Conservation (phyloP, 2,797 vertebrate genomes). For the Hoplostethus atlanticus region DNA sequence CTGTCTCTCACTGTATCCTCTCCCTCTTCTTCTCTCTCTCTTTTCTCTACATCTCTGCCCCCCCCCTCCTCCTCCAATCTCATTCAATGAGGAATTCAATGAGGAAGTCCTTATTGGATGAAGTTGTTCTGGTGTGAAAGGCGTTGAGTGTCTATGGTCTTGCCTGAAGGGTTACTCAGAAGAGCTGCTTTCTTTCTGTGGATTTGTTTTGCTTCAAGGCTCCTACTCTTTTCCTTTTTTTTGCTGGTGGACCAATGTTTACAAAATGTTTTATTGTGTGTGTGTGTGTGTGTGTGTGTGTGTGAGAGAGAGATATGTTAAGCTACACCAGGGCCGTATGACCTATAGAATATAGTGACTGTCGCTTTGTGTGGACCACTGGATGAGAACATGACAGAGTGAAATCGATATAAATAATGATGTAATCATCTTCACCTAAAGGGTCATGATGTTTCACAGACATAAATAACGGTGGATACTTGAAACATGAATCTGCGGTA, state of each 20-base stretch:
- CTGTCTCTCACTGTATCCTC: conserved; percentile 1
- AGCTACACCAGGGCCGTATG: neutral
- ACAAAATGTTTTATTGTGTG: neutral
- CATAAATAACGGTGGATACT: no score
- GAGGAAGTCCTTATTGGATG: conserved; percentile 63
- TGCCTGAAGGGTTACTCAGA: conserved; percentile 55
- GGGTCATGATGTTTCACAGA: neutral
- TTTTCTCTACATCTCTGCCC: conserved; percentile 11
- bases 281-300: conserved; percentile 9
- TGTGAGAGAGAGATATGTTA: no score
- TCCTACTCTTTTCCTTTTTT: neutral
- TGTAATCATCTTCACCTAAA: neutral
- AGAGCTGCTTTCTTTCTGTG: conserved; percentile 34
- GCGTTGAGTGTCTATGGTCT: conserved; percentile 36
- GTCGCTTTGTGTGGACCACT: neutral
- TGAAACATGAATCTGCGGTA: no score
- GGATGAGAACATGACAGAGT: neutral
- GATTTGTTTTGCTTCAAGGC: conserved; percentile 32
- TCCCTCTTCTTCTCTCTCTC: conserved; percentile 4
- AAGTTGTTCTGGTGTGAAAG: conserved; percentile 58
- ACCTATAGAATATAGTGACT: no score
- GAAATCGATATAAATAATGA: neutral
- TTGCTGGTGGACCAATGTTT: conserved; percentile 25
- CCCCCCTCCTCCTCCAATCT: conserved; percentile 45
- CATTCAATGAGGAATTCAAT: conserved; percentile 64